Evolutionary conservation across 2,888 invertebrate genomes (phyloP).

Genomic region (Plemyria rubiginata): DNA sequence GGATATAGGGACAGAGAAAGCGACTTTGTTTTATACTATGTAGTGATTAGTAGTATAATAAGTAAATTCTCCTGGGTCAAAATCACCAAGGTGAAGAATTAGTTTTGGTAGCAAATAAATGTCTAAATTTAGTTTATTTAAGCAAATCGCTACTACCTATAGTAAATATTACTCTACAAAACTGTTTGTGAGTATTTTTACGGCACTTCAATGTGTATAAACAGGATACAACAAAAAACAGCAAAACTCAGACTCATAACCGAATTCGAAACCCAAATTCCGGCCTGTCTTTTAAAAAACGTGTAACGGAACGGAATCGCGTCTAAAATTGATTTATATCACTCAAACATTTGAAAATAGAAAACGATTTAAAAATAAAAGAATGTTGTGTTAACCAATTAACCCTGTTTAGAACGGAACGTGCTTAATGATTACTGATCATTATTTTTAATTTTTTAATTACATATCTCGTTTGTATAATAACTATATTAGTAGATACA

Average conservation of each 20-base stretch:
- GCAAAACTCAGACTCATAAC: constrained; percentile 51
- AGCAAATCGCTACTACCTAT: too few species aligned
- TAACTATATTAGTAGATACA: too few species aligned
- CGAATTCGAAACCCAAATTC: constrained; percentile 70
- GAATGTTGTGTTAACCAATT: constrained; percentile 68
- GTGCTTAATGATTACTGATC: constrained; percentile 21
- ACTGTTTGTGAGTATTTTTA: constrained; percentile 14
- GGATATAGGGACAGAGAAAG: too few species aligned
- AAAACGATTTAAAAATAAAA: constrained; percentile 47
- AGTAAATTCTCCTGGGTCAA: too few species aligned
- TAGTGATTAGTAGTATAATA: too few species aligned
- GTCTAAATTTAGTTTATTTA: too few species aligned
- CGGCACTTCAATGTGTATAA: constrained; percentile 29
- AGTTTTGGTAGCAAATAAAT: too few species aligned
- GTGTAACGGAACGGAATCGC: constrained; percentile 72
- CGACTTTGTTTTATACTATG: too few species aligned
- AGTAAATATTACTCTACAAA: too few species aligned
- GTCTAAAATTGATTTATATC: constrained; percentile 77
- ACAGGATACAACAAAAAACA: constrained; percentile 63
- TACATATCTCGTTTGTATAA: background rate
- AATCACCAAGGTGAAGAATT: too few species aligned
- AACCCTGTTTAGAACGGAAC: constrained; percentile 49
- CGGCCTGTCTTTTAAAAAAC: constrained; percentile 74
- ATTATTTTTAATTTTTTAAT: constrained; percentile 19
- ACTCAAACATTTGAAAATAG: constrained; percentile 54